Evolutionary conservation across 2,888 invertebrate genomes (phyloP), one percentile per base, ranked within the genome.

Genomic region (Copidosoma aretas): DNA sequence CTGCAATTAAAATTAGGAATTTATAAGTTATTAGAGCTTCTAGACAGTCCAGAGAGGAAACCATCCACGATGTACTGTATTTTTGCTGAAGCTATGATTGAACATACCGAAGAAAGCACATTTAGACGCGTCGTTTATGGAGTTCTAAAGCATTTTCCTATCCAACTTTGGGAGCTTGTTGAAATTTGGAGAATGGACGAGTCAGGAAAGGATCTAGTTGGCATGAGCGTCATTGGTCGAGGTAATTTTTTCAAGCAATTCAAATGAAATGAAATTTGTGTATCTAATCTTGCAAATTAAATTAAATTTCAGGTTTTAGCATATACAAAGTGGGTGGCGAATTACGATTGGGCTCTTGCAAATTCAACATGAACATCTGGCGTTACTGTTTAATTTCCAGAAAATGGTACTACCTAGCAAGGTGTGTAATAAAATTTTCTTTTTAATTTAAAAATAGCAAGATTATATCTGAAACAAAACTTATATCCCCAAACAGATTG

Each of bases 271-370:
- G 14, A 17, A 15, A 46, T 17, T 46, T 46, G 4, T 46, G 1
- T 46, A 46, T 46, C 17, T 46, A 46, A 46, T 32, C 32, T 32
- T 32, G 32, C 3, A 32, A 32, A 32, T 32, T 5, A 32, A 32
- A 32, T 32, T 32, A 5, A 5, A 5, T 8, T 66, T 53, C 41
- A 81, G 81, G 77, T 67, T 79, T 77, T 41, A 76, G 74, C 64
- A 68, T 81, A 68, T 81, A 80, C 64, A 67, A 77, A 17, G 67
- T 79, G 21, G 81, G 81, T 2, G 81, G 81, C 19, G 79, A 80
- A 64, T 46, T 74, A 32, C 77, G 78, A 24, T 54, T 78, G 5
- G 79, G 78, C 21, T 75, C 75, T 5, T 78, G 78, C 2, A 74
- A 71, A 43, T 81, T 81, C 60, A 79, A 78, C 59, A 73, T 70